These are phyloP conservation scores for Rhingia rostrata DNA, from an alignment of 2,888 invertebrate genomes.

Conservation along the genomic window DNA sequence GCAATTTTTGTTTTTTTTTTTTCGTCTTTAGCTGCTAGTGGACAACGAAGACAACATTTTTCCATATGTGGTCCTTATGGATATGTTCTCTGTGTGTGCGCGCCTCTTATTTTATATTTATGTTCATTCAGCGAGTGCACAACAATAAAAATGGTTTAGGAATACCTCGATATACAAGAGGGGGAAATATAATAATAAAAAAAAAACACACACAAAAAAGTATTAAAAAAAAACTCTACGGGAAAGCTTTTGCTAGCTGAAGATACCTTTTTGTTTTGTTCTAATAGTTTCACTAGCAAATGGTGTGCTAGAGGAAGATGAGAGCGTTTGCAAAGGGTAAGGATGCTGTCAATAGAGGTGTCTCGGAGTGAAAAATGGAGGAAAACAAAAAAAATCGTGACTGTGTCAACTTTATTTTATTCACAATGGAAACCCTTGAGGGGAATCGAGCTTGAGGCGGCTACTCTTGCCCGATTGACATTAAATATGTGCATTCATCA, in stretches of 20 bases:
- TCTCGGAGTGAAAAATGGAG: conserved; percentile 25
- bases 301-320: conserved; percentile 6
- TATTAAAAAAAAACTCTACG: conserved; percentile 19
- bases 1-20: conserved; percentile 14
- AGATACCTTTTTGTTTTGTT: conserved; percentile 17
- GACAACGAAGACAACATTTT: conserved; percentile 36
- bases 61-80: conserved; percentile 48
- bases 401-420: conserved; percentile 11
- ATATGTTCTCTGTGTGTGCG: background rate
- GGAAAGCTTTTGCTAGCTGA: conserved; percentile 35
- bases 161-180: conserved; percentile 9
- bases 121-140: conserved; percentile 29
- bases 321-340: background rate
- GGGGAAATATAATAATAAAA: background rate
- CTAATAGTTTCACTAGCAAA: conserved; percentile 32
- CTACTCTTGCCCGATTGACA: background rate
- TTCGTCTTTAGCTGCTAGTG: background rate
- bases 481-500: conserved; percentile 23
- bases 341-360: conserved; percentile 43
- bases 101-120: conserved; percentile 52
- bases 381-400: conserved; percentile 41
- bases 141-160: conserved; percentile 39
- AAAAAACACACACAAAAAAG: no score
- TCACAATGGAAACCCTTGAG: background rate
- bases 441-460: background rate